Conservation (phyloP, 2,113 vertebrate genomes). For the Campylomormyrus tamandua region DNA sequence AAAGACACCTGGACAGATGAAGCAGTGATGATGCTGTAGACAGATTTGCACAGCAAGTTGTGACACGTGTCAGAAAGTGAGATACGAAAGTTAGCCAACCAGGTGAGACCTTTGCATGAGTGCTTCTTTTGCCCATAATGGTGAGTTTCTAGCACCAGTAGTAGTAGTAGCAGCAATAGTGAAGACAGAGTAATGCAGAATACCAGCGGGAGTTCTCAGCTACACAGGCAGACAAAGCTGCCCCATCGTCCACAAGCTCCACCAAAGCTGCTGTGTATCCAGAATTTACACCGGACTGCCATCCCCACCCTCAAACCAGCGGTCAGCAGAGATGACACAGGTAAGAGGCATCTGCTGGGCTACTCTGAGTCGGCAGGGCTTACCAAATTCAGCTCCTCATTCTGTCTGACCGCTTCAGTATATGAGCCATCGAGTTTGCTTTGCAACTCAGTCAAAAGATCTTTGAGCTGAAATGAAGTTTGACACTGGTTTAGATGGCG, state of each 20-base stretch:
- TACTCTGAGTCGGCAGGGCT: constrained; percentile 53
- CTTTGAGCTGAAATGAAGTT: constrained; percentile 99
- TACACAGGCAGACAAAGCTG: constrained; percentile 1
- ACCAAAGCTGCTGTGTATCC: not conserved
- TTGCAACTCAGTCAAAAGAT: constrained; percentile 99
- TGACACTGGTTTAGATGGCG: constrained; percentile 62
- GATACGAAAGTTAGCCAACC: not conserved
- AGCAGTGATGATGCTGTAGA: not conserved
- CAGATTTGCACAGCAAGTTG: not conserved
- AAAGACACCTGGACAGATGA: not conserved
- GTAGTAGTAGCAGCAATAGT: not conserved
- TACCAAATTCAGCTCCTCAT: constrained; percentile 99
- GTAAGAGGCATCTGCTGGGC: constrained; percentile 4
- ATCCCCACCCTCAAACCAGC: not conserved
- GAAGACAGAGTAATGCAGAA: not conserved
- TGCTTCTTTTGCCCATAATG: not conserved
- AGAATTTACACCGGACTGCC: not conserved
- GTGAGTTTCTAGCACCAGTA: not conserved
- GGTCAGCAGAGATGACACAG: not conserved
- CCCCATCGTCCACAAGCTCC: not conserved
- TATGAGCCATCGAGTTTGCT: constrained; percentile 98
- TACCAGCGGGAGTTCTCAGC: not conserved
- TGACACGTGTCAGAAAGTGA: not conserved
- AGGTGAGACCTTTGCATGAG: not conserved
- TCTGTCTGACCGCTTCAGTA: constrained; percentile 98